Base-by-base conservation (phyloP, 1,140 invertebrate species). In the Pseudomyrmex dendroicus region DNA sequence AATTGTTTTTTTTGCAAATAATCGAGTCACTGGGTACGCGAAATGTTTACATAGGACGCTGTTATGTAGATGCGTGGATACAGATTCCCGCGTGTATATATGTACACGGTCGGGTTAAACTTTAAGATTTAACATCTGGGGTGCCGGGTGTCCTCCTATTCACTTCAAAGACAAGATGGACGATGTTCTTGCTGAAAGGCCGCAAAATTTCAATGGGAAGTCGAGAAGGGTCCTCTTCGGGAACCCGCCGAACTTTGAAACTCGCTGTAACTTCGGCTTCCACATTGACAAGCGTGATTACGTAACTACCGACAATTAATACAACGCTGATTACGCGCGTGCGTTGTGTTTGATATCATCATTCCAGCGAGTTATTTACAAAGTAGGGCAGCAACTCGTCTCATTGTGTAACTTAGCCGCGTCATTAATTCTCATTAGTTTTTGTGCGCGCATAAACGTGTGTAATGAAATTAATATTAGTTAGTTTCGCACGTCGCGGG, bases 111-210 rank as follows among this genome's bases (percentile, higher is more conserved):
- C 74, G 22, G 83, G 83, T 85, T 88, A 89, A 89, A 76, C 82
- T 84, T 88, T 85, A 91, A 91, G 90, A 92, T 91, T 91, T 89
- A 92, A 91, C 91, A 85, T 90, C 82, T 84, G 84, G 83, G 80
- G 73, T 86, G 63, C 82, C 35, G 35, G 35, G 35, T 35, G 84
- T 78, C 89, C 85, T 82, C 84, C 87, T 90, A 91, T 91, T 91
- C 89, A 88, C 61, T 82, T 63, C 70, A 46, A 59, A 73, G 83
- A 85, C 84, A 91, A 92, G 91, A 92, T 92, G 88, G 91, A 91
- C 89, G 91, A 90, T 86, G 87, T 90, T 90, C 85, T 91, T 90
- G 86, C 90, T 90, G 88, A 91, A 91, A 89, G 90, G 86, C 87
- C 87, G 86, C 84, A 90, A 90, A 91, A 91, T 91, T 92, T 92